Evolutionary conservation across 2,113 vertebrate genomes (phyloP).

Genomic region (Vireo altiloquus): DNA sequence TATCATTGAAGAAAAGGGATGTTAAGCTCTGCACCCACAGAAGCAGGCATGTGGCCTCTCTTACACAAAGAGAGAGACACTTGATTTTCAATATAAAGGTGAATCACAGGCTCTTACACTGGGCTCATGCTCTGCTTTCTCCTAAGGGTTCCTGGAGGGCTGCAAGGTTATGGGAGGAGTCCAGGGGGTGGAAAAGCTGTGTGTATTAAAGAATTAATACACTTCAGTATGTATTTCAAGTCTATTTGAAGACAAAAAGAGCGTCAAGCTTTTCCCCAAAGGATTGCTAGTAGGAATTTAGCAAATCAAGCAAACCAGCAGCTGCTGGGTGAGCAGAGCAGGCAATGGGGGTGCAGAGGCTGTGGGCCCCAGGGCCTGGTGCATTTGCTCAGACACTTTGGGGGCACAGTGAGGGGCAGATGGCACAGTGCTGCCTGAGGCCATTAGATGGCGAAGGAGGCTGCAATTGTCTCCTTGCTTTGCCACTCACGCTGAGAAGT

Average conservation of each 20-base stretch:
- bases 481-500: not conserved
- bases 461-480: not conserved
- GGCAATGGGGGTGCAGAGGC: accelerated
- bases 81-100: not conserved
- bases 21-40: not conserved
- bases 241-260: not conserved
- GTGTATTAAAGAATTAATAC: not conserved
- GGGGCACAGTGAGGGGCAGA: not conserved
- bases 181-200: not conserved
- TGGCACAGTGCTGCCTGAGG: not conserved
- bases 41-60: not conserved
- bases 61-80: not conserved
- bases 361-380: accelerated
- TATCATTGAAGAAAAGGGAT: not conserved
- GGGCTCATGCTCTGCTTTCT: not conserved
- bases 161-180: not conserved
- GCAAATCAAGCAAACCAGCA: not conserved
- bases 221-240: not conserved
- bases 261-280: not conserved
- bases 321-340: not conserved
- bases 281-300: not conserved
- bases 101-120: not conserved
- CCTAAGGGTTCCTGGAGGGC: not conserved
- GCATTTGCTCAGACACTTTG: not conserved
- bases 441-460: not conserved